phyloP scores from a whole-genome alignment of 2,888 invertebrate species.

The Heliothis peltigera region DNA sequence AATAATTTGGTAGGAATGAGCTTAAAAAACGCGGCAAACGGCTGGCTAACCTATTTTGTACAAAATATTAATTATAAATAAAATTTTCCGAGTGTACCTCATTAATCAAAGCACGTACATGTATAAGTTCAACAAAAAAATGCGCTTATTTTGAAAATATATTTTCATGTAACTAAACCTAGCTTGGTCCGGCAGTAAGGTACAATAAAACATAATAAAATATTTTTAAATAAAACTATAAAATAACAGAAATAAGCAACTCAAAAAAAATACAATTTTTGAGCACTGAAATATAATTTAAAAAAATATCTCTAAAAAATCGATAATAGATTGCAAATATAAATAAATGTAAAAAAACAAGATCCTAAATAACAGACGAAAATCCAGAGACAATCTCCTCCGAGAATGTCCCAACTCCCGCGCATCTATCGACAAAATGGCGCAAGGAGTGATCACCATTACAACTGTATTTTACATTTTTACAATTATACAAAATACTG shows the following conservation, averaged over 20 bases:
- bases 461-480: conserved; percentile 19
- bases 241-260: not conserved
- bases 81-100: no score
- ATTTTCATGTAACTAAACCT: not conserved
- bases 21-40: not conserved
- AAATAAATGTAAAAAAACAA: not conserved
- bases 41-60: not conserved
- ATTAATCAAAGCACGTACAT: no score
- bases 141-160: conserved; percentile 16
- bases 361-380: not conserved
- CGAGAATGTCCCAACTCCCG: conserved; percentile 61
- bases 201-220: conserved; percentile 5
- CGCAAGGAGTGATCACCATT: conserved; percentile 47
- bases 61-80: no score
- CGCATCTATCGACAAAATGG: conserved; percentile 22
- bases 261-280: conserved; percentile 16
- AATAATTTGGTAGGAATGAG: no score
- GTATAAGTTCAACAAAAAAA: conserved; percentile 12
- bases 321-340: not conserved
- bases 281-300: no score
- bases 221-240: no score
- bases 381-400: conserved; percentile 54
- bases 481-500: not conserved
- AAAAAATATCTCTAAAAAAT: conserved; percentile 3
- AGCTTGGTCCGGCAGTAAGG: conserved; percentile 44